These are phyloP conservation scores for Zaprionus tsacasi DNA, from an alignment of 1,140 invertebrate genomes.

Conservation along the genomic window DNA sequence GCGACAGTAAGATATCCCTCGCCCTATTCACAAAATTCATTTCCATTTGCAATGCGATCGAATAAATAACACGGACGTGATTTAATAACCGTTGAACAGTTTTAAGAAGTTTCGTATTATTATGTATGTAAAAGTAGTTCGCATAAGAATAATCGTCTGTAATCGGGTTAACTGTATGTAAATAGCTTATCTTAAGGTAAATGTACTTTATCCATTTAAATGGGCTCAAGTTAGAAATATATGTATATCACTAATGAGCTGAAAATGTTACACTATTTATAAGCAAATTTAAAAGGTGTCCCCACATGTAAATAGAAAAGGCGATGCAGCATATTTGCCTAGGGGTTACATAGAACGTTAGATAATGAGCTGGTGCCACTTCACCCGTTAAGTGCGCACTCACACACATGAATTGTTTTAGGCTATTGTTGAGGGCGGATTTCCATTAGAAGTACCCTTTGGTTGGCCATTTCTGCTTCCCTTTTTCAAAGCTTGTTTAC, in stretches of 20 bases:
- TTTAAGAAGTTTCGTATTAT: too few species aligned
- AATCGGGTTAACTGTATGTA: too few species aligned
- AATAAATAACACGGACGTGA: too few species aligned
- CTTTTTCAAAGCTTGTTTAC: constrained; percentile 53
- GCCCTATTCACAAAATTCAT: too few species aligned
- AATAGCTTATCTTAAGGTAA: too few species aligned
- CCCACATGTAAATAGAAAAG: constrained; percentile 1
- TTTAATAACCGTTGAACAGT: too few species aligned
- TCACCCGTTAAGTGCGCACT: constrained; percentile 70
- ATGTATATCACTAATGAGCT: constrained; percentile 11
- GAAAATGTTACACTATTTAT: constrained; percentile 11
- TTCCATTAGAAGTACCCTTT: constrained; percentile 23
- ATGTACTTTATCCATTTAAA: too few species aligned
- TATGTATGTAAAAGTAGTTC: too few species aligned
- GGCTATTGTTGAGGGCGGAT: constrained; percentile 46
- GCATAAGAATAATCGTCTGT: too few species aligned
- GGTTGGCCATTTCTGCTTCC: constrained; percentile 33
- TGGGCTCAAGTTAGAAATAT: too few species aligned
- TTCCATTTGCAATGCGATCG: too few species aligned
- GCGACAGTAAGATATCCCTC: too few species aligned
- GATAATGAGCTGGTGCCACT: constrained; percentile 53
- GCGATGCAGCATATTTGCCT: not conserved
- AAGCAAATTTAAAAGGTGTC: constrained; percentile 5
- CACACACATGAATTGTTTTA: constrained; percentile 66
- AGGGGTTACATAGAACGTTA: not conserved